phyloP scores from a whole-genome alignment of 2,797 vertebrate species.

The Telmatherina bonti region DNA sequence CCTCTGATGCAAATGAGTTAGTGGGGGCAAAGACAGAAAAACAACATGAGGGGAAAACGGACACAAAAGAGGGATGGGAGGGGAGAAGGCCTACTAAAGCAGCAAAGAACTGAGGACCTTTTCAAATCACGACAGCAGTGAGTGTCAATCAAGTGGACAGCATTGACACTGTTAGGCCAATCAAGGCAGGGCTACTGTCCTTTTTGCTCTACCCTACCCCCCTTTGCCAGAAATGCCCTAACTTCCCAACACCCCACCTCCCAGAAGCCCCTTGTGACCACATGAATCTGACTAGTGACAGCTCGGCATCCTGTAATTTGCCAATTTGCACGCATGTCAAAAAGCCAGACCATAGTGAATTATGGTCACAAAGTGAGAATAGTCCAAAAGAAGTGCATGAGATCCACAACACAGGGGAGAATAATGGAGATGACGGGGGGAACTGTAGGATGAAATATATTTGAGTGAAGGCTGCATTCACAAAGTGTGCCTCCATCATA shows the following conservation, averaged over 20 bases:
- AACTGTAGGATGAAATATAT: constrained; percentile 67
- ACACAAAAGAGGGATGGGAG: constrained; percentile 71
- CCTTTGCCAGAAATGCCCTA: constrained; percentile 51
- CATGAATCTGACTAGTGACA: constrained; percentile 81
- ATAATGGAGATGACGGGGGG: constrained; percentile 72
- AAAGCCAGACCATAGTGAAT: constrained; percentile 80
- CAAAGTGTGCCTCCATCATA: constrained; percentile 51
- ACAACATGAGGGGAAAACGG: constrained; percentile 72
- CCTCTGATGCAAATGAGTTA: constrained; percentile 89
- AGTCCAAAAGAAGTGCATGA: constrained; percentile 69
- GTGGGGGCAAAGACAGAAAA: constrained; percentile 75
- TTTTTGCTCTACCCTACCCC: constrained; percentile 63
- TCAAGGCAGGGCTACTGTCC: constrained; percentile 72
- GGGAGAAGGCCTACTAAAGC: constrained; percentile 66
- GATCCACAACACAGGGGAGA: constrained; percentile 62
- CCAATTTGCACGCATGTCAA: constrained; percentile 87
- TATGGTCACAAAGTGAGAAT: constrained; percentile 82
- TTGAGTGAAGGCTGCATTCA: constrained; percentile 71
- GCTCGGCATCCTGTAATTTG: constrained; percentile 84
- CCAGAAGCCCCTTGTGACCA: constrained; percentile 72
- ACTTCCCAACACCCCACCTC: constrained; percentile 66
- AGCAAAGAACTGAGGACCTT: constrained; percentile 58
- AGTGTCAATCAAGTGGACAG: constrained; percentile 78
- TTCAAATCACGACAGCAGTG: constrained; percentile 73
- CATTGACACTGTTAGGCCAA: constrained; percentile 86